Evolutionary conservation across 1,140 invertebrate genomes (phyloP), one percentile per base, ranked within the genome.

Genomic region (Maniola jurtina): DNA sequence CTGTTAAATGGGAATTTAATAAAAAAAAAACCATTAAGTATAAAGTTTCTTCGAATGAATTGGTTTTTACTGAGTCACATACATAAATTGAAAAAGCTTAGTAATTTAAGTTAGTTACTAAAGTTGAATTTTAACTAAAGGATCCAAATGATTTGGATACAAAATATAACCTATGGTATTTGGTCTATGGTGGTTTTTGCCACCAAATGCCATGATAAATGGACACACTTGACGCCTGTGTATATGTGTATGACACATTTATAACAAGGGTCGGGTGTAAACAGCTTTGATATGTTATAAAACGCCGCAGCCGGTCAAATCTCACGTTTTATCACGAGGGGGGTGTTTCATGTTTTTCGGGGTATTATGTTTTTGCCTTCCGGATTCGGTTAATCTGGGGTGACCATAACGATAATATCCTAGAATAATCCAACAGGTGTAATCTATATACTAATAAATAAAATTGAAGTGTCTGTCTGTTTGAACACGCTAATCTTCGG

Each of bases 201-300:
- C 25, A 25, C 25, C 25, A 25, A 25, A 25, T 25, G 25, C 25
- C 13, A 45, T 45, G 42, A 45, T 45, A 45, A 45, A 45, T 45
- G 42, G 42, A 45, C 5, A 5, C 9, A 11, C 9, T 9, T 11
- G 5, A n/a, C 42, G 42, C 42, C 38, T 38, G 9, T 45, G 42
- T 45, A 11, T 45, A 2, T 45, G 42, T n/a, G 13, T 45, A n/a
- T 45, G 42, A 45, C 42, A 45, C 42, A 2, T 45, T 45, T 45
- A 45, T 45, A 45, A 45, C 42, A 45, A 45, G 42, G 42, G 42
- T 45, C 13, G 42, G 38, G 38, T 45, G 38, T 59, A 59, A 59
- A 59, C 42, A 59, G 38, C 57, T 42, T 59, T 45, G 57, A 59
- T 33, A 45, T 59, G 38, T 38, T 59, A 42, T 59, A 59, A 42